Evolutionary conservation across 2,888 invertebrate genomes (phyloP), one percentile per base, ranked within the genome.

Genomic region (Ommatoiulus sabulosus): DNA sequence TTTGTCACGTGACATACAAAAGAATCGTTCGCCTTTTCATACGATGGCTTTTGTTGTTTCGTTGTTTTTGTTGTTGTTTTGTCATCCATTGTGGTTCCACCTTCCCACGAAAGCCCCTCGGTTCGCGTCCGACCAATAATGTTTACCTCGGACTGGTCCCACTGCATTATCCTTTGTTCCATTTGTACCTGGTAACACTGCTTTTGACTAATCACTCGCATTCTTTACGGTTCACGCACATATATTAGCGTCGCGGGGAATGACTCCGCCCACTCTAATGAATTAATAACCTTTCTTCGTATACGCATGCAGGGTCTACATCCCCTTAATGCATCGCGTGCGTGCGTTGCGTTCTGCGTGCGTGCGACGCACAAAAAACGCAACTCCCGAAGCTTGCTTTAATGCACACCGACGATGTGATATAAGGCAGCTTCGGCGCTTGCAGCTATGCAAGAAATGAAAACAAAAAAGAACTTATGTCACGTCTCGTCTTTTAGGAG

Each of bases 1-100:
- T 85, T 85, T 85, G 85, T 85, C 85, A 85, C 85, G 85, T 85
- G 85, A 85, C 85, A 17, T n/a, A 85, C 85, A 85, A 44, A 85
- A 85, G 85, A 85, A 46, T 12, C 46, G 44, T 85, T 46, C 20
- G 85, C 46, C 17, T 44, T 85, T 44, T 35, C 35, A 35, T 0
- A 35, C 35, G 35, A 35, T 35, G 35, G 35, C 35, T 85, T 17
- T 85, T 85, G 85, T 85, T 85, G 43, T 6, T 8, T 4, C 5
- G n/a, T 85, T 44, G 17, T 85, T 44, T 43, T 85, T 85, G 46
- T 44, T 85, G 85, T 85, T 44, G 46, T 44, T 85, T 85, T 20
- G 44, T 46, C 85, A 44, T 46, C 85, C 85, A 72, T 72, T 72
- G 72, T 46, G 46, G 10, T 85, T 6, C 10, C 85, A 85, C 85